Conservation (phyloP, 2,888 invertebrate genomes). For the Athetis lepigone region DNA sequence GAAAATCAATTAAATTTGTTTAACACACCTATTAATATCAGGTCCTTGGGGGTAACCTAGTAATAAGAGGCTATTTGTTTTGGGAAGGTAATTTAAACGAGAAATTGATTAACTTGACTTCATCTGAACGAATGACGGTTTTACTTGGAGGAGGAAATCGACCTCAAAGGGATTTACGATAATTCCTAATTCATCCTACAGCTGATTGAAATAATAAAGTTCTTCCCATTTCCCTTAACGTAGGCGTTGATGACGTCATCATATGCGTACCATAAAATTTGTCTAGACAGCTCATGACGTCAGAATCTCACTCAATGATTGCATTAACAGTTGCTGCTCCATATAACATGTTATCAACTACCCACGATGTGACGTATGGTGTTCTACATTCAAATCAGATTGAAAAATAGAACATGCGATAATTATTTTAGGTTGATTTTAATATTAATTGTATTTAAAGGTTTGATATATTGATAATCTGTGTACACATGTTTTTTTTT, state of each 20-base stretch:
- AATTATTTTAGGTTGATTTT: slow-evolving; percentile 15
- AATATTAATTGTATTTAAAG: slow-evolving; percentile 15
- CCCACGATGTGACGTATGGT: slow-evolving; percentile 35
- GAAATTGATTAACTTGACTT: background rate
- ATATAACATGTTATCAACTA: slow-evolving; percentile 50
- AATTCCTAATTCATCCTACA: slow-evolving; percentile 26
- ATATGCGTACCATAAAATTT: slow-evolving; percentile 65
- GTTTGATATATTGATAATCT: slow-evolving; percentile 30
- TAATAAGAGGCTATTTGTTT: background rate
- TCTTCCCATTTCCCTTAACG: slow-evolving; percentile 27
- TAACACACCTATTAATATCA: slow-evolving; percentile 5
- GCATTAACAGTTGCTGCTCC: slow-evolving; percentile 49
- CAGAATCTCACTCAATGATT: slow-evolving; percentile 49
- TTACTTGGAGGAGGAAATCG: no score
- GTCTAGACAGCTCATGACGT: slow-evolving; percentile 81
- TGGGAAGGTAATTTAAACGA: background rate
- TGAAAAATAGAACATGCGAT: slow-evolving; percentile 23
- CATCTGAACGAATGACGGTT: no score
- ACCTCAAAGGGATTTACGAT: slow-evolving; percentile 12
- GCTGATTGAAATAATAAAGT: slow-evolving; percentile 13
- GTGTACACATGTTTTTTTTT: slow-evolving; percentile 7
- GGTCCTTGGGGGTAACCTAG: slow-evolving; percentile 3
- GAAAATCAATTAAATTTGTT: background rate
- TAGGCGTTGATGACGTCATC: slow-evolving; percentile 75
- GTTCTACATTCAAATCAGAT: slow-evolving; percentile 35